Evolutionary conservation across 2,888 invertebrate genomes (phyloP).

Genomic region (Unio pictorum): DNA sequence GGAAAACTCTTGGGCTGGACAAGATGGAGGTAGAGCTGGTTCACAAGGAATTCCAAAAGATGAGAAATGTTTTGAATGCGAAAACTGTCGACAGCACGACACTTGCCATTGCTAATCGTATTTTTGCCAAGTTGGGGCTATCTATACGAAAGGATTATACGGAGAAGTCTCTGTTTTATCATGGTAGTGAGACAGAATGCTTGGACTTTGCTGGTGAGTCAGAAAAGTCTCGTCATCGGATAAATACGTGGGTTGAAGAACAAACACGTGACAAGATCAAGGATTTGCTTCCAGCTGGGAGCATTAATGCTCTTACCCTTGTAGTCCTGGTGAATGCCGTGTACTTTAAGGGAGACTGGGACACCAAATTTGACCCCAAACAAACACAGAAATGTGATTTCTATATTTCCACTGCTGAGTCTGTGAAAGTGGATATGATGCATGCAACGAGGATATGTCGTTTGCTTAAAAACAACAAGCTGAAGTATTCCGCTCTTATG

Average conservation of each 20-base stretch:
- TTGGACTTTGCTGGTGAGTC: conserved; percentile 21
- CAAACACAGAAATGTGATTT: conserved; percentile 76
- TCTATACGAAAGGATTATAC: no score
- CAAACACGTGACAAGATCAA: conserved; percentile 88
- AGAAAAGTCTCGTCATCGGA: conserved; percentile 71
- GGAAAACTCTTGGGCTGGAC: conserved; percentile 16
- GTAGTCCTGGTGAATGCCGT: conserved; percentile 50
- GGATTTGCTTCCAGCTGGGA: conserved; percentile 78
- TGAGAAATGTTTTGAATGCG: conserved; percentile 17
- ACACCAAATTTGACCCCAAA: no score
- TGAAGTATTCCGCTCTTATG: conserved; percentile 83
- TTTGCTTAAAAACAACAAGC: conserved; percentile 71
- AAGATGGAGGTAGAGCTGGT: conserved; percentile 3
- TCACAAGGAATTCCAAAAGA: conserved; percentile 22
- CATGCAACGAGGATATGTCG: conserved; percentile 78
- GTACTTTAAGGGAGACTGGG: no score
- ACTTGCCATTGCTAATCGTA: conserved; percentile 20
- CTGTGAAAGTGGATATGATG: conserved; percentile 78
- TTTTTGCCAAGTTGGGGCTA: no score
- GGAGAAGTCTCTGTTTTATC: no score
- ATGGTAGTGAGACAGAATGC: no score
- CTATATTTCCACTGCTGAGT: conserved; percentile 50
- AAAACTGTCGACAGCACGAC: conserved; percentile 8
- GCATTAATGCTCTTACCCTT: conserved; percentile 56
- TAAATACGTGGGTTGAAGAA: conserved; percentile 87